phyloP scores from a whole-genome alignment of 2,888 invertebrate species.

The Priocnemis perturbator region DNA sequence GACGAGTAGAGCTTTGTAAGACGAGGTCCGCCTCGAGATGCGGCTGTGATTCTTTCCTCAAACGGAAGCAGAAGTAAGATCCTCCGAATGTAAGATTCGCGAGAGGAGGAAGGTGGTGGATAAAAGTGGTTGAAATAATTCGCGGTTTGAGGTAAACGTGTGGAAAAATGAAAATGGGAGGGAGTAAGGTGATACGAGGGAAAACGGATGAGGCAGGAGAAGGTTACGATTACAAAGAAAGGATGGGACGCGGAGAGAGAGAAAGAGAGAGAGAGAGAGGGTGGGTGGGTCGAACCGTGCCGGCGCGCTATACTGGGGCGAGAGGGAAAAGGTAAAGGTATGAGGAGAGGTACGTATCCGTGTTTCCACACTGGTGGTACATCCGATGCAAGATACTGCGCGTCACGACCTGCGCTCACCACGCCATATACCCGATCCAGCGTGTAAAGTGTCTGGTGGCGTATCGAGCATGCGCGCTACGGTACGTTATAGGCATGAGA shows the following conservation, averaged over 20 bases:
- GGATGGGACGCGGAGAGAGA: not conserved
- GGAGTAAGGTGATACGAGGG: too few relatives aligned
- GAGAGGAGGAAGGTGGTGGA: too few relatives aligned
- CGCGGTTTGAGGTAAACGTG: too few relatives aligned
- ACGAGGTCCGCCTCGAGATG: too few relatives aligned
- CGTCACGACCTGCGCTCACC: slow-evolving; percentile 71
- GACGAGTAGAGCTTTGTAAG: too few relatives aligned
- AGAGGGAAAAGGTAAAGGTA: slow-evolving; percentile 32
- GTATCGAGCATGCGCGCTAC: slow-evolving; percentile 57
- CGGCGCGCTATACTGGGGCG: slow-evolving; percentile 23
- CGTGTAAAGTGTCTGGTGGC: slow-evolving; percentile 65
- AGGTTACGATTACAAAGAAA: too few relatives aligned
- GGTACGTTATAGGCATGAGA: slow-evolving; percentile 55
- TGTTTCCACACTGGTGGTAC: slow-evolving; percentile 75
- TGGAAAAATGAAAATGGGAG: too few relatives aligned
- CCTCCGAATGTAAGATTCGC: too few relatives aligned
- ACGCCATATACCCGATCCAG: slow-evolving; percentile 67
- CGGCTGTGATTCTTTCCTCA: too few relatives aligned
- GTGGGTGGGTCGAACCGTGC: slow-evolving; percentile 37
- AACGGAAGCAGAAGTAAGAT: too few relatives aligned
- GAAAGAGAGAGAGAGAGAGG: slow-evolving; percentile 11
- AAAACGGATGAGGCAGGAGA: too few relatives aligned
- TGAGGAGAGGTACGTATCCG: slow-evolving; percentile 66
- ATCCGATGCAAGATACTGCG: slow-evolving; percentile 74
- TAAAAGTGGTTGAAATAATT: too few relatives aligned